A percentile compares a stretch with the other conserved stretches of the same genome.
Evolutionary conservation across 2,888 invertebrate genomes (phyloP).

Genomic region (Sialis fuliginosa): DNA sequence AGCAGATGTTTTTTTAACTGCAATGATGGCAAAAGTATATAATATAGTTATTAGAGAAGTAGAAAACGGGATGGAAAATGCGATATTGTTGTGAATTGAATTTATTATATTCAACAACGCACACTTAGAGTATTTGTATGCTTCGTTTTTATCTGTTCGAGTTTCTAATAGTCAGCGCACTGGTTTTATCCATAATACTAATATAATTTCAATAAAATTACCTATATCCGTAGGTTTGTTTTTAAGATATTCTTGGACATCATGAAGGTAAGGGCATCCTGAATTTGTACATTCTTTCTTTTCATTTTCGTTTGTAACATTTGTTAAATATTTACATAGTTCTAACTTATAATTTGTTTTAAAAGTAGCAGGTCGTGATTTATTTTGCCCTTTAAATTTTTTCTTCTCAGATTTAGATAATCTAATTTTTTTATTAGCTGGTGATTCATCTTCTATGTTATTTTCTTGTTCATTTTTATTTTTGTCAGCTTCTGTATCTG

Average conservation of each 20-base stretch:
- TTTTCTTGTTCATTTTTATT: conserved; percentile 7
- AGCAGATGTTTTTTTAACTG: too few species aligned
- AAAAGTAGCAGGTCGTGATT: conserved; percentile 55
- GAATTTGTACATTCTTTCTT: conserved; percentile 34
- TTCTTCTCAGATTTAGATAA: conserved; percentile 20
- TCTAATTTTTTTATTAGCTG: conserved; percentile 20
- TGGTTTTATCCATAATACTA: background rate
- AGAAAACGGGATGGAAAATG: too few species aligned
- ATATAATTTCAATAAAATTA: conserved; percentile 4
- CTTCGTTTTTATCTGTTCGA: too few species aligned
- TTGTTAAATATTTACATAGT: conserved; percentile 49
- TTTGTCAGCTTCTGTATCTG: conserved; percentile 15
- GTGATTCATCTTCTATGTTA: conserved; percentile 7
- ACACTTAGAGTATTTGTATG: too few species aligned
- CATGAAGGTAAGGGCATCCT: conserved; percentile 61
- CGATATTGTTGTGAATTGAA: too few species aligned
- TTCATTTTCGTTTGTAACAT: conserved; percentile 27
- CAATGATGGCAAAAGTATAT: too few species aligned
- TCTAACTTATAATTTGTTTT: conserved; percentile 38
- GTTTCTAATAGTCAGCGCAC: background rate
- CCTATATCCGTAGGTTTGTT: conserved; percentile 53
- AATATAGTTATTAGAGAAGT: background rate
- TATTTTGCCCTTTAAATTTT: conserved; percentile 54
- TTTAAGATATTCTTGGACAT: conserved; percentile 53
- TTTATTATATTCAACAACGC: too few species aligned